Evolutionary conservation across 2,888 invertebrate species (phyloP), one percentile per base, ranked within the genome.

Genomic region (Amblyjoppa fuscipennis): DNA sequence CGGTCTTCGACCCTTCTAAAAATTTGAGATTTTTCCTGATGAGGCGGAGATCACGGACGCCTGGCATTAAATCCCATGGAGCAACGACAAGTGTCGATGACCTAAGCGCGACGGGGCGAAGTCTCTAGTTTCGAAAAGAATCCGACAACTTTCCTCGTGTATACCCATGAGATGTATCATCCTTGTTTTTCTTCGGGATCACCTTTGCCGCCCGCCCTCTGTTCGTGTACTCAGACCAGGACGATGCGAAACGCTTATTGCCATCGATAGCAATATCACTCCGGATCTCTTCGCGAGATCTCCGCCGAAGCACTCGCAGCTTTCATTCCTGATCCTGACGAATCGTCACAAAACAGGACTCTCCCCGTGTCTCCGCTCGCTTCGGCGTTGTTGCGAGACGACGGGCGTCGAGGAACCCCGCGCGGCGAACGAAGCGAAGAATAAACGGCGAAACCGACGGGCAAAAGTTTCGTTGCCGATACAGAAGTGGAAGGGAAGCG

Each of bases 391-490:
- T 81, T 82, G 49, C 61, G 68, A 20, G 77, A 78, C 16, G 73
- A 81, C 66, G 64, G 75, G 78, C 66, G 77, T 77, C 69, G 71
- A 80, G 51, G 78, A 59, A 74, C 9, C 41, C 41, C 41, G 41
- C 2, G 41, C 59, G 45, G 31, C 51, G 56, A 80, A 45, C 20
- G 61, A 56, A 16, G 45, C 34, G 68, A 61, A 28, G 20, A 45
- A 81, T 74, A 69, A 78, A 53, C 51, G 31, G 51, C 53, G 20
- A 74, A 70, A 51, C 20, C 68, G 53, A 45, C 51, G 41, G 74
- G 74, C 16, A 75, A 88, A 91, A 90, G 86, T 90, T 90, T 88
- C 49, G 41, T 83, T 76, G 51, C 53, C 83, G 84, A 88, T 87
- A 87, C 87, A 77, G 45, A 51, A 69, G 51, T 16, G 11, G 71